These are phyloP conservation scores for Tachystola acroxantha DNA, from an alignment of 2,888 invertebrate species.

Conservation along the genomic window DNA sequence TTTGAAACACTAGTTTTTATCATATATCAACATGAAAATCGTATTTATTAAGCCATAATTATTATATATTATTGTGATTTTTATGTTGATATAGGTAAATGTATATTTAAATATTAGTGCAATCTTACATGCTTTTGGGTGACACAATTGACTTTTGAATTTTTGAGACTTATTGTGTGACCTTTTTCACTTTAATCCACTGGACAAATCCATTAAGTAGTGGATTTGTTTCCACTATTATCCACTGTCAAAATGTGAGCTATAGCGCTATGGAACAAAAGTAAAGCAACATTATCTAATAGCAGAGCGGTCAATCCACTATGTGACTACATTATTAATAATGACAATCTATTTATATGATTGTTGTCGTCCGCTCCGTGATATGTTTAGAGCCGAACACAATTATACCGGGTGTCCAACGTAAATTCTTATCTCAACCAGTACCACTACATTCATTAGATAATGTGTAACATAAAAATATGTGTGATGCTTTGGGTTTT, in stretches of 20 bases:
- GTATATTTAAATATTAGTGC: conserved; percentile 3
- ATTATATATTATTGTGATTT: no score
- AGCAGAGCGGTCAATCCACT: conserved; percentile 33
- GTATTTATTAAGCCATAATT: neutral
- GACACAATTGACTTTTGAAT: conserved; percentile 21
- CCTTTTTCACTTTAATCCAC: no score
- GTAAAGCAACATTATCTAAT: conserved; percentile 46
- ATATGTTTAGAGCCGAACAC: conserved; percentile 42
- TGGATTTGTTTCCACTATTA: no score
- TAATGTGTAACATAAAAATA: no score
- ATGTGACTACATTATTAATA: conserved; percentile 3
- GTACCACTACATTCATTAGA: no score
- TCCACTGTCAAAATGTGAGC: no score
- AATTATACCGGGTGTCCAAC: no score
- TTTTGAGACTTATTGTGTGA: no score
- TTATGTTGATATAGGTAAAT: neutral
- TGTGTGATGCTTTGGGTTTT: no score
- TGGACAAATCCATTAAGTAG: no score
- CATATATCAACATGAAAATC: conserved; percentile 3
- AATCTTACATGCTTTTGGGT: conserved; percentile 6
- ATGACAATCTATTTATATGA: conserved; percentile 16
- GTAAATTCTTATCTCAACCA: no score
- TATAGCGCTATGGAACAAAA: conserved; percentile 60
- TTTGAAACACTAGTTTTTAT: conserved; percentile 8
- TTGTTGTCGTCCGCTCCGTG: conserved; percentile 37